Percentiles rank a stretch among this genome's conserved stretches.
These are phyloP conservation scores for Parnassius orleans DNA, from an alignment of 2,888 invertebrate species.

Conservation along the genomic window DNA sequence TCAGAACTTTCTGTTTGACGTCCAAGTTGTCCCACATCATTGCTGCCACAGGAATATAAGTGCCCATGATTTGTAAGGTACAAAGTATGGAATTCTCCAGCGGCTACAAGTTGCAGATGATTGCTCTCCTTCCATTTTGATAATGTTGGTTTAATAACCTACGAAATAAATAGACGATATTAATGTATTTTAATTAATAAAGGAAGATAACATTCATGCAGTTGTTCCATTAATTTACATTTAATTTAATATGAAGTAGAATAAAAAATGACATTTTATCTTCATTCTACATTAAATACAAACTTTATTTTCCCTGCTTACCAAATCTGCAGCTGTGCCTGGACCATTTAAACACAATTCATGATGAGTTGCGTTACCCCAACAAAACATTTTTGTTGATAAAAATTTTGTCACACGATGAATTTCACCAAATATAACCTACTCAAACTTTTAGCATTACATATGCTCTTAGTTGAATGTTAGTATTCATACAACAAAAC, in stretches of 20 bases:
- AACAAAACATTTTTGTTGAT: constrained; percentile 70
- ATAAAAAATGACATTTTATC: no score
- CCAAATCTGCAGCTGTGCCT: constrained; percentile 60
- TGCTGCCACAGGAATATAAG: constrained; percentile 95
- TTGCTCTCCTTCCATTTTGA: constrained; percentile 83
- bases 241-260: no score
- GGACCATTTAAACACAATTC: constrained; percentile 69
- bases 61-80: constrained; percentile 88
- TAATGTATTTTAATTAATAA: no score
- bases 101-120: constrained; percentile 81
- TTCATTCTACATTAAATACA: no score
- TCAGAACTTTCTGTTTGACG: constrained; percentile 62
- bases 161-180: constrained; percentile 31
- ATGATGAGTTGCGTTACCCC: constrained; percentile 76
- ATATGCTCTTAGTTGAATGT: neutral
- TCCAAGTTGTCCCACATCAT: constrained; percentile 96
- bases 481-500: constrained; percentile 1
- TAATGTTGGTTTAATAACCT: constrained; percentile 83
- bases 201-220: no score
- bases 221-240: no score
- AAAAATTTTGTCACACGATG: constrained; percentile 35
- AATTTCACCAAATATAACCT: constrained; percentile 52
- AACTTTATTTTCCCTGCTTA: constrained; percentile 40
- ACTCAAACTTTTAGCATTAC: constrained; percentile 32
- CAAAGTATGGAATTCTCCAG: constrained; percentile 92